Evolutionary conservation across 2,113 vertebrate genomes (phyloP).

Genomic region (Brachypodius melanocephalos): DNA sequence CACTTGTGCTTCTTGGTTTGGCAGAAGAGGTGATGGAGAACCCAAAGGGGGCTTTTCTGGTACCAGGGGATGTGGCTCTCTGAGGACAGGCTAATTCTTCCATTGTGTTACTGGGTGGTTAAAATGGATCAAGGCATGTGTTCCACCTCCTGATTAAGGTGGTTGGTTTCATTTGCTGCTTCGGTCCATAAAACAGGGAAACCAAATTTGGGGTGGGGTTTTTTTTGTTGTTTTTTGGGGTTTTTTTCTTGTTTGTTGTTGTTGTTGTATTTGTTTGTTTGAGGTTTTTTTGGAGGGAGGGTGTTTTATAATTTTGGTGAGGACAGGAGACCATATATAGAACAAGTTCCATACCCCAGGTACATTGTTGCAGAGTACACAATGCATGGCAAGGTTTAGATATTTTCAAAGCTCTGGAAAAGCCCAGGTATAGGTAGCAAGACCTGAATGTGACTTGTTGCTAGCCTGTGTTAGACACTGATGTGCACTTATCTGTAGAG

Average conservation of each 20-base stretch:
- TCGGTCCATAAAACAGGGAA: background rate
- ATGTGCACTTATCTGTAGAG: background rate
- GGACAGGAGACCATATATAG: background rate
- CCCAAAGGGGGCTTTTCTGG: background rate
- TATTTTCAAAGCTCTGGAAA: background rate
- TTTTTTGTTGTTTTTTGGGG: background rate
- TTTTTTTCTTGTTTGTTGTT: no score
- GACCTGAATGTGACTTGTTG: background rate
- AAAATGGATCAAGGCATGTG: background rate
- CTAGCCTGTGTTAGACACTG: background rate
- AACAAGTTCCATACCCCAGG: background rate
- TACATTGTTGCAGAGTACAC: accelerated
- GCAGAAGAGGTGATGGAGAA: background rate
- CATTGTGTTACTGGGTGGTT: background rate
- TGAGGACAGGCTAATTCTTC: background rate
- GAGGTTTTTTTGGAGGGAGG: accelerated
- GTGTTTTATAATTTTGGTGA: background rate
- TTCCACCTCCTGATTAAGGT: background rate
- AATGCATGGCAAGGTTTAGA: background rate
- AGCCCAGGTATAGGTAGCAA: background rate
- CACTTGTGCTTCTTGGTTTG: background rate
- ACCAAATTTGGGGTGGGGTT: accelerated
- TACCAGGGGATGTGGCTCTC: background rate
- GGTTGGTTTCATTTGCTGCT: background rate
- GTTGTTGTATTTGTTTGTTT: no score